phyloP scores from a whole-genome alignment of 1,140 invertebrate genomes.

The Aphelenchoides fujianensis region DNA sequence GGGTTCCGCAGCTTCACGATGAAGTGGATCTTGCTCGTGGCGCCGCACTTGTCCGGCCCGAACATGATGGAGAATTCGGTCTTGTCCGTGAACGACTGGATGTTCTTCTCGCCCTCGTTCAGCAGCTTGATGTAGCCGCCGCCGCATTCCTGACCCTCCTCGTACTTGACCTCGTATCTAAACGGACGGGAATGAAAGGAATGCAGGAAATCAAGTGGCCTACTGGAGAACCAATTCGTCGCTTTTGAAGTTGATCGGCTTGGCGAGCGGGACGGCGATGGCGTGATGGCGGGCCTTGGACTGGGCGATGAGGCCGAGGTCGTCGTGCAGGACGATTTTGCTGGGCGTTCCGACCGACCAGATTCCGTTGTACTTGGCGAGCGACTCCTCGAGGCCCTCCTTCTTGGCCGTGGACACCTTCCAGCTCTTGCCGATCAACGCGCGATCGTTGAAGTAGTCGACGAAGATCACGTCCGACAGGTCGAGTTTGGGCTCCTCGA shows the following conservation, averaged over 20 bases:
- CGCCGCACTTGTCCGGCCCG: slow-evolving; percentile 97
- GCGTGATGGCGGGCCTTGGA: slow-evolving; percentile 94
- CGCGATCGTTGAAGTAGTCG: slow-evolving; percentile 81
- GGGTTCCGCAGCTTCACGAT: slow-evolving; percentile 95
- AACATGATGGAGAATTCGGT: slow-evolving; percentile 78
- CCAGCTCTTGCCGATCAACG: slow-evolving; percentile 77
- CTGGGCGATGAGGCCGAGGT: slow-evolving; percentile 83
- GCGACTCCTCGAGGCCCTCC: slow-evolving; percentile 78
- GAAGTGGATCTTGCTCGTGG: slow-evolving; percentile 89
- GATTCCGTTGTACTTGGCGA: slow-evolving; percentile 88
- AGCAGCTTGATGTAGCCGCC: slow-evolving; percentile 94
- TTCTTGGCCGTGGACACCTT: slow-evolving; percentile 85
- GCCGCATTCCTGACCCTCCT: slow-evolving; percentile 96
- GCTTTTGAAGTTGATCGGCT: slow-evolving; percentile 78
- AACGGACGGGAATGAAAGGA: slow-evolving; percentile 29
- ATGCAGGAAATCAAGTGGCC: slow-evolving; percentile 63
- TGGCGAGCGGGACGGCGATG: slow-evolving; percentile 76
- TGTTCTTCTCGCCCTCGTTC: slow-evolving; percentile 58
- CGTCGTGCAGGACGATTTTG: slow-evolving; percentile 74
- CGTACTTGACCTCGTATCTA: slow-evolving; percentile 69
- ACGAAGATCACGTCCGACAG: slow-evolving; percentile 72
- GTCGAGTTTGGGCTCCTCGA: slow-evolving; percentile 32
- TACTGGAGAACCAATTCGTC: slow-evolving; percentile 91
- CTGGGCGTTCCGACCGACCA: slow-evolving; percentile 77
- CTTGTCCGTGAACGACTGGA: slow-evolving; percentile 83